A percentile compares a stretch with the other conserved stretches of the same genome.
These are phyloP conservation scores for Nomada fabriciana DNA, from an alignment of 2,888 invertebrate genomes.

Conservation along the genomic window DNA sequence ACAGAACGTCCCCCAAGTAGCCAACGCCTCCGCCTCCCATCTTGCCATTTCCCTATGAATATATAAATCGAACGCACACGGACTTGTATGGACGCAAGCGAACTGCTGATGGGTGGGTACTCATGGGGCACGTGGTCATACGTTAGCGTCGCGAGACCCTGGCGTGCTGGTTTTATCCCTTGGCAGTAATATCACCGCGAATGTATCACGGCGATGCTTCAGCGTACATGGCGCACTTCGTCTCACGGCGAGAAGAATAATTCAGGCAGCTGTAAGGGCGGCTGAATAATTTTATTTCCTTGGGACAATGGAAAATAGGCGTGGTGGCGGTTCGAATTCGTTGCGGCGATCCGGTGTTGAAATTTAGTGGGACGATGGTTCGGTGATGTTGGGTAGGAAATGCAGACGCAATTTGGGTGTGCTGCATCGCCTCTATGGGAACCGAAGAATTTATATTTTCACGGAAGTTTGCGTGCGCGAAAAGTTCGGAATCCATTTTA, in stretches of 20 bases:
- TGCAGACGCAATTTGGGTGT: too few species aligned
- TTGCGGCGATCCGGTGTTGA: neutral
- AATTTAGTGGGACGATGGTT: neutral
- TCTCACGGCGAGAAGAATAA: slow-evolving; percentile 22
- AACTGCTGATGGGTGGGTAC: slow-evolving; percentile 38
- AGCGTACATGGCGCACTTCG: slow-evolving; percentile 7
- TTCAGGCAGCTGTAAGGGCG: neutral
- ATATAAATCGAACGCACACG: slow-evolving; percentile 81
- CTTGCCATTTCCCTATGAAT: slow-evolving; percentile 77
- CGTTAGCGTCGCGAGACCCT: slow-evolving; percentile 75
- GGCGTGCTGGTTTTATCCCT: slow-evolving; percentile 66
- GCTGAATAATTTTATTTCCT: slow-evolving; percentile 24
- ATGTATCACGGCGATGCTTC: slow-evolving; percentile 56
- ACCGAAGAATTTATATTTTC: too few species aligned
- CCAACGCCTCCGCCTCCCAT: slow-evolving; percentile 54
- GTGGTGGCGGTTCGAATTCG: neutral
- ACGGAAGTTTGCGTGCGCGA: too few species aligned
- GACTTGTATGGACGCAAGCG: slow-evolving; percentile 64
- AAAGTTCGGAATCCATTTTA: too few species aligned
- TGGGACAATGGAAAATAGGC: neutral
- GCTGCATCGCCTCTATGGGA: too few species aligned
- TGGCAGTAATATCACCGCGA: slow-evolving; percentile 67
- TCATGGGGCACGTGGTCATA: slow-evolving; percentile 70
- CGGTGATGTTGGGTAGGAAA: neutral
- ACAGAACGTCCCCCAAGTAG: slow-evolving; percentile 74